Conservation (phyloP, 2,888 invertebrate species). For the Homarus gammarus region DNA sequence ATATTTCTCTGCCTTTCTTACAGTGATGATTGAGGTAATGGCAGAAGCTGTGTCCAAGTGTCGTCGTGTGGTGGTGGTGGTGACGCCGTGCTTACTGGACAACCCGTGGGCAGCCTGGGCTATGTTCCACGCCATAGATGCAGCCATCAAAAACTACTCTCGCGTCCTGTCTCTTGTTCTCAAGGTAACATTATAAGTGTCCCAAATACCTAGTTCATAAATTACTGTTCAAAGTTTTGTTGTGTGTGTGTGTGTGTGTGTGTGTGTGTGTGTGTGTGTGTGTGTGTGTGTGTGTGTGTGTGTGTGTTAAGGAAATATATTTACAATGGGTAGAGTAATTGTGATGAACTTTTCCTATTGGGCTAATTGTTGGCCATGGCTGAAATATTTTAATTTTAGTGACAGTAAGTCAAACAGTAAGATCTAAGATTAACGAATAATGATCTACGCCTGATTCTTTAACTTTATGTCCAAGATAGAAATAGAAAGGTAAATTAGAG, state of each 20-base stretch:
- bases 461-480: too few relatives aligned
- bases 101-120: slow-evolving; percentile 62
- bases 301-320: not conserved
- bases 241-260: slow-evolving; percentile 4
- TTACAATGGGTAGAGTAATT: too few relatives aligned
- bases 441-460: too few relatives aligned
- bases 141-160: slow-evolving; percentile 20
- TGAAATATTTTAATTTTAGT: too few relatives aligned
- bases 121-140: slow-evolving; percentile 28
- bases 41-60: slow-evolving; percentile 19
- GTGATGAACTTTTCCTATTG: too few relatives aligned
- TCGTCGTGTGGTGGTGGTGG: slow-evolving; percentile 59
- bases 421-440: too few relatives aligned
- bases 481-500: too few relatives aligned
- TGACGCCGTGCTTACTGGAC: slow-evolving; percentile 49
- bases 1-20: not conserved
- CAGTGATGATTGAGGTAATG: slow-evolving; percentile 49
- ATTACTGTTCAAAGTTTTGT: not conserved
- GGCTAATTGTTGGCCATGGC: too few relatives aligned
- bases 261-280: not conserved
- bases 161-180: slow-evolving; percentile 28
- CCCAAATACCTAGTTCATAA: not conserved
- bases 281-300: not conserved
- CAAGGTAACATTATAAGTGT: slow-evolving; percentile 14
- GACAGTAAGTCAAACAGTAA: too few relatives aligned